phyloP scores from a whole-genome alignment of 2,888 invertebrate species.

The Pollenia angustigena region DNA sequence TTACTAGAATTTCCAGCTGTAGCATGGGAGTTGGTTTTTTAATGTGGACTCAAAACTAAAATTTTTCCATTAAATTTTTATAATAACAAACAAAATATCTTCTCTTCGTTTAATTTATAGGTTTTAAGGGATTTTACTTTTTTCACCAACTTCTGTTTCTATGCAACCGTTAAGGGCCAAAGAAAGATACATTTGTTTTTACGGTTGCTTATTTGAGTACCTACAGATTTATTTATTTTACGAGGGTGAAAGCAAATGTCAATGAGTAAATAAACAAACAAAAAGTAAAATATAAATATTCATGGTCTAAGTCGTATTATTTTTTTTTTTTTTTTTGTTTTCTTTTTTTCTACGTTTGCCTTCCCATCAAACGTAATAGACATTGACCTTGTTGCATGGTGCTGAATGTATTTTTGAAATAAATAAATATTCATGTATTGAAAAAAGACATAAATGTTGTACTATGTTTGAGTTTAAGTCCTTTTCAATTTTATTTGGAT shows the following conservation, averaged over 20 bases:
- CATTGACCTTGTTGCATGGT: conserved; percentile 30
- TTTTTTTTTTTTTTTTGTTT: neutral
- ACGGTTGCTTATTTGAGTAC: neutral
- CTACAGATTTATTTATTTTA: conserved; percentile 14
- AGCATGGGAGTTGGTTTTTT: neutral
- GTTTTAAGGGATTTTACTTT: neutral
- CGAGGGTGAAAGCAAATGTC: conserved; percentile 30
- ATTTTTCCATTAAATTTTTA: too few relatives aligned
- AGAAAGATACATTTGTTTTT: neutral
- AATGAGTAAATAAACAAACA: conserved; percentile 19
- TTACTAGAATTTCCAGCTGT: neutral
- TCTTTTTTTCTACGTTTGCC: neutral
- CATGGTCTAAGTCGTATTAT: neutral
- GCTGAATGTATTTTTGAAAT: conserved; percentile 5
- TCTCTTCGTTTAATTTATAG: too few relatives aligned
- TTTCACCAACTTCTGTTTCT: neutral
- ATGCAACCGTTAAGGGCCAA: neutral
- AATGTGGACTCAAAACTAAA: neutral
- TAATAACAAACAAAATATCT: too few relatives aligned
- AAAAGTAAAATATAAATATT: conserved; percentile 7
- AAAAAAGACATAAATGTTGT: neutral
- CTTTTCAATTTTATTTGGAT: too few relatives aligned
- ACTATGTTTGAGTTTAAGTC: neutral
- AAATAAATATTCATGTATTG: neutral
- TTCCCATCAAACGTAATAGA: neutral